A percentile compares a stretch with the other conserved stretches of the same genome.
Conservation (phyloP, 2,797 vertebrate species). For the Amphiprion clarkii region DNA sequence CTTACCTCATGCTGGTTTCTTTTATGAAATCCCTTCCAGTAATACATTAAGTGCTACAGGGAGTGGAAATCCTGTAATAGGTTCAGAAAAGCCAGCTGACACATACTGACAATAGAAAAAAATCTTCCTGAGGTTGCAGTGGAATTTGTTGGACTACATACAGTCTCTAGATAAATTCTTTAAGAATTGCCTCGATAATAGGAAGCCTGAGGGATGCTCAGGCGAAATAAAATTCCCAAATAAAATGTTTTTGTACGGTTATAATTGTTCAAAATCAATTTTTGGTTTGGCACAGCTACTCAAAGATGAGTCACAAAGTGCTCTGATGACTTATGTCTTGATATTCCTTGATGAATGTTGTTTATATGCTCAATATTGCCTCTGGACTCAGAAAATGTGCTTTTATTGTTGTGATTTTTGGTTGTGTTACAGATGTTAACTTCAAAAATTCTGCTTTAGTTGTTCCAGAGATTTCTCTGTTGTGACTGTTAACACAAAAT, state of each 20-base stretch:
- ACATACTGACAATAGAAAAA: constrained; percentile 1
- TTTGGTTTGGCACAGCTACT: neutral
- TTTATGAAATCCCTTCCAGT: constrained; percentile 37
- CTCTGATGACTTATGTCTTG: constrained; percentile 18
- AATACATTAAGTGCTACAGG: constrained; percentile 14
- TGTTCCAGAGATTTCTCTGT: constrained; percentile 26
- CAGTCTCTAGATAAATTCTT: constrained; percentile 2
- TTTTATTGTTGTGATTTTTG: neutral
- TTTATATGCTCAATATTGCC: constrained; percentile 2
- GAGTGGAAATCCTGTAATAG: constrained; percentile 18
- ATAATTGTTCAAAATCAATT: neutral
- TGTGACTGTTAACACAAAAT: constrained; percentile 29
- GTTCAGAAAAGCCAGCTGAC: constrained; percentile 21
- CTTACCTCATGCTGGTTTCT: constrained; percentile 30
- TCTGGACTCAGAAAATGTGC: constrained; percentile 6
- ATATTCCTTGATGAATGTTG: constrained; percentile 4
- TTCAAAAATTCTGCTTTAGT: constrained; percentile 30
- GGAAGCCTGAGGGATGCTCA: constrained; percentile 2
- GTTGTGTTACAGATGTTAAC: constrained; percentile 1
- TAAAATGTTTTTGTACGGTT: constrained; percentile 5
- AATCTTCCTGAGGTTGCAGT: neutral
- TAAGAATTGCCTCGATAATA: neutral
- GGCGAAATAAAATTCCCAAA: constrained; percentile 17
- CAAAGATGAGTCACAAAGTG: constrained; percentile 3
- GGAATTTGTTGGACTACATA: constrained; percentile 10